Evolutionary conservation across 2,113 vertebrate genomes (phyloP).

Genomic region (Sterrhoptilus dennistouni): DNA sequence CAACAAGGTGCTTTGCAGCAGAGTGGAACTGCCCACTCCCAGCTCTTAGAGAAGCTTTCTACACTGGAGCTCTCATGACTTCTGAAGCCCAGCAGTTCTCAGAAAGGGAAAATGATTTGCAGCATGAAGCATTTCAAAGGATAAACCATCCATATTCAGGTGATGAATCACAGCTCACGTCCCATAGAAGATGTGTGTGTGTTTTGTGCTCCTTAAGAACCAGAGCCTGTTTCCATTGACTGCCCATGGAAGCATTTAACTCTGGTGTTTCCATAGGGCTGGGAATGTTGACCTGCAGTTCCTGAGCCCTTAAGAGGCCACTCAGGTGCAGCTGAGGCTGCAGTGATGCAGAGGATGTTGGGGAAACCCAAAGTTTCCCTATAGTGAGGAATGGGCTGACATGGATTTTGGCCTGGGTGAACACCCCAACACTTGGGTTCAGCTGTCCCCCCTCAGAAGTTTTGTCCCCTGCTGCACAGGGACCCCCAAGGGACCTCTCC

Average conservation of each 20-base stretch:
- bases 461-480: neutral
- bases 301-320: neutral
- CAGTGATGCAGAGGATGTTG: neutral
- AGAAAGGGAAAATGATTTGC: neutral
- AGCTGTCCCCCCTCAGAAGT: neutral
- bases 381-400: accelerated
- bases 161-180: neutral
- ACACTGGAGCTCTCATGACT: neutral
- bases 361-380: neutral
- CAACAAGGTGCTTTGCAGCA: neutral
- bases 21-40: neutral
- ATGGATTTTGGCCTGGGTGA: neutral
- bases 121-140: neutral
- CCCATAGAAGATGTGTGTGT: neutral
- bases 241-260: neutral
- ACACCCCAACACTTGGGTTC: neutral
- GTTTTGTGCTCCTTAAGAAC: neutral
- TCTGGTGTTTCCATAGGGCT: neutral
- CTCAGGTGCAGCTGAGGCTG: neutral
- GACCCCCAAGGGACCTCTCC: neutral
- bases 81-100: neutral
- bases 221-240: neutral
- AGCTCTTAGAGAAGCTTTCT: neutral
- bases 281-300: neutral
- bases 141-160: neutral